Conservation (phyloP, 1,140 invertebrate species). For the Araneus ventricosus region DNA sequence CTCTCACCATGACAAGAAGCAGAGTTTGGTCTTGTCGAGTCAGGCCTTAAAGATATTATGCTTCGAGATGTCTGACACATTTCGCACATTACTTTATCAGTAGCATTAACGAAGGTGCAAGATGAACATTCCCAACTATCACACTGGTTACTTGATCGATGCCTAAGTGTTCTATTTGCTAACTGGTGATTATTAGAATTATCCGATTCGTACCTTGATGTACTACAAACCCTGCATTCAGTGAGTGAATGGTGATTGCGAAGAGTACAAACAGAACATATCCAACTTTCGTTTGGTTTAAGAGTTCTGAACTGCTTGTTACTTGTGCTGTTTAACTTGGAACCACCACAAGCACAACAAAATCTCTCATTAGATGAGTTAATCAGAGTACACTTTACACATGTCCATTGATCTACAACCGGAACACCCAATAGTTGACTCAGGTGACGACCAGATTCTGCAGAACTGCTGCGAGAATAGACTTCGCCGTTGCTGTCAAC, state of each 20-base stretch:
- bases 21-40: conserved; percentile 77
- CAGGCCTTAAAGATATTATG: conserved; percentile 77
- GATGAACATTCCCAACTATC: conserved; percentile 78
- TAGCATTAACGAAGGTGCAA: conserved; percentile 79
- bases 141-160: conserved; percentile 18
- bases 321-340: conserved; percentile 84
- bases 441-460: conserved; percentile 41
- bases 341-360: conserved; percentile 91
- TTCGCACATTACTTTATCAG: conserved; percentile 83
- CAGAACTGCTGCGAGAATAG: not conserved
- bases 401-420: conserved; percentile 85
- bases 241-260: conserved; percentile 88
- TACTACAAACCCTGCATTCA: conserved; percentile 87
- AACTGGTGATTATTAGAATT: conserved; percentile 50
- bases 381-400: conserved; percentile 91
- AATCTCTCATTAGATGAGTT: conserved; percentile 86
- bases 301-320: conserved; percentile 76
- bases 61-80: conserved; percentile 87
- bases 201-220: conserved; percentile 74
- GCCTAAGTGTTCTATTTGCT: conserved; percentile 51
- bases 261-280: conserved; percentile 88
- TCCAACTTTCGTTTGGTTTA: conserved; percentile 87
- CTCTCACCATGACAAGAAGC: conserved; percentile 84
- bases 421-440: conserved; percentile 59
- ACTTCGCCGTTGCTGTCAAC: conserved; percentile 31